Evolutionary conservation across 2,113 vertebrate genomes (phyloP), one percentile per base, ranked within the genome.

Genomic region (Pluvianellus socialis): DNA sequence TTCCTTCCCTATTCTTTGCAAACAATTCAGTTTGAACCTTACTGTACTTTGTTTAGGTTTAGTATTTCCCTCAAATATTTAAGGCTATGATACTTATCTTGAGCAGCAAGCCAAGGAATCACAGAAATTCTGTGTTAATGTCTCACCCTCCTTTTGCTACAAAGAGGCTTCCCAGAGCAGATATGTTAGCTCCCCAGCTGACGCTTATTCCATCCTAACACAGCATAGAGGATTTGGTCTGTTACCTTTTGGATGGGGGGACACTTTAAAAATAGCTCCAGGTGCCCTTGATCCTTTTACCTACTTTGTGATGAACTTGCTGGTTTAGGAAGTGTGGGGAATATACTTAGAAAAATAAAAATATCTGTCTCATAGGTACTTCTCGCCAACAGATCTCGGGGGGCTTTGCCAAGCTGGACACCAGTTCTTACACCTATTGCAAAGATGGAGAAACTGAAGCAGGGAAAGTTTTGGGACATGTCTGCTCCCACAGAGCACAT

Each of bases 11-110:
- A 30, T 91, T 91, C 44, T 92, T 95, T 91, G 70, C 83, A 91
- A 93, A 89, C 58, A 94, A 94, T 92, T 96, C 59, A 2, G 0
- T 82, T 95, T 91, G 84, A 95, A 83, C 74, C 71, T 82, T 88
- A 62, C 20, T 94, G 91, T 82, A 65, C 70, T 91, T 92, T 67
- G 70, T 91, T 92, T 92, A 72, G 71, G 91, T 85, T 89, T 97
- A 92, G 45, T 92, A 91, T 97, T 96, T 97, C 91, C 77, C 71
- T 92, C 91, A 95, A 91, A 85, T 96, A 92, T 96, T 87, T 95
- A 85, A 87, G 42, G 52, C 84, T 83, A n/a, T 50, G 92, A 95
- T 95, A 87, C 50, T 95, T 66, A 96, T 85, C 80, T 95, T 30
- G 67, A 91, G 81, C 55, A 86, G 63, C 18, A 65, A 91, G 88